Base-by-base conservation (phyloP, 2,888 invertebrate genomes). In the Linyphia triangularis region DNA sequence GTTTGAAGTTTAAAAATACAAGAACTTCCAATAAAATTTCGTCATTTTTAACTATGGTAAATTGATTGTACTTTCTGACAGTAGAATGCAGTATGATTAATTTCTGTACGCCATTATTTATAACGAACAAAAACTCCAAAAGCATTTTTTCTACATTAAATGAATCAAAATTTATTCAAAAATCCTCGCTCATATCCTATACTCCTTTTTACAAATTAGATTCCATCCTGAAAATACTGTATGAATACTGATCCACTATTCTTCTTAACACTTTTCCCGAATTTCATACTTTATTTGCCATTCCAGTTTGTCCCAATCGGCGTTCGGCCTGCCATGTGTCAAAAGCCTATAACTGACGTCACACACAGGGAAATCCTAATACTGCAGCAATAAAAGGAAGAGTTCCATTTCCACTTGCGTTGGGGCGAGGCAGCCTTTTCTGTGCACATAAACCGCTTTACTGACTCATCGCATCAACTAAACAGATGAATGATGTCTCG, bases 281-380 rank as follows among this genome's bases (percentile, higher is more conserved):
- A n/a, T 40, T n/a, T 24, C 57, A 16, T 73, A 67, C 81, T 88
- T 88, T 81, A 88, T 88, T 75, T 75, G 81, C 67, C 81, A 73
- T 75, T 85, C 61, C 33, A 30, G 30, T 63, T 72, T 82, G 72
- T 82, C 28, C 57, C 24, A 59, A 69, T 70, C 43, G 16, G 13
- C 51, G 13, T 51, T 51, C n/a, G 70, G 57, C 57, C 61, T 82
- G 61, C 43, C n/a, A 82, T 88, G 86, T 88, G 86, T 88, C 86
- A 88, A 88, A 88, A 33, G 28, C 73, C 81, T 81, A 82, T 88
- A 88, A 82, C 81, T 88, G 86, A 88, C 86, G 86, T 88, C 86
- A 88, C 78, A 78, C 78, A 19, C 26, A n/a, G 79, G 67, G 73
- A 81, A 81, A 81, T 81, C 81, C 86, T 33, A 75, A 81, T 75